Evolutionary conservation across 2,797 vertebrate species (phyloP).

Genomic region (Sus cebifrons): DNA sequence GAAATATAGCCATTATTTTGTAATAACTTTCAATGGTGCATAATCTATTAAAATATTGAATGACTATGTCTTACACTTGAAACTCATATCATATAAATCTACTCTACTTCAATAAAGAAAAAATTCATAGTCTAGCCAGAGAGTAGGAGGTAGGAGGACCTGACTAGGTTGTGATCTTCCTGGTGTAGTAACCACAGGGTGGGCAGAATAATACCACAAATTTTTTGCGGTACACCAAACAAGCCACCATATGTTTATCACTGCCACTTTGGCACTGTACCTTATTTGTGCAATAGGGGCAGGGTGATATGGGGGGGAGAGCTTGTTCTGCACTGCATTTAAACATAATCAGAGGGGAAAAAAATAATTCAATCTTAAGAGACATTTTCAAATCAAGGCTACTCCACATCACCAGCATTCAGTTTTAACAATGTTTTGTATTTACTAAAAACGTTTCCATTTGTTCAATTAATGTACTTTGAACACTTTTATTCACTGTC

Average conservation of each 20-base stretch:
- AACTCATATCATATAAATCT: background rate
- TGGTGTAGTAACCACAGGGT: background rate
- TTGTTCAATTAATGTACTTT: conserved; percentile 34
- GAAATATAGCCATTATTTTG: background rate
- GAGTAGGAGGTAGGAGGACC: background rate
- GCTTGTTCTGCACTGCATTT: background rate
- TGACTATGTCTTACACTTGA: background rate
- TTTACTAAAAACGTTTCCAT: background rate
- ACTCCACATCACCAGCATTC: background rate
- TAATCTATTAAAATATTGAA: background rate
- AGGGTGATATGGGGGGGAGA: background rate
- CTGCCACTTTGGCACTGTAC: background rate
- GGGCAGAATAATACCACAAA: background rate
- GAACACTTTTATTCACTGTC: conserved; percentile 22
- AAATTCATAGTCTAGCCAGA: background rate
- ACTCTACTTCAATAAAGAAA: background rate
- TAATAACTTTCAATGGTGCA: background rate
- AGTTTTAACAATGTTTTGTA: conserved; percentile 37
- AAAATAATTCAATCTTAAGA: conserved; percentile 25
- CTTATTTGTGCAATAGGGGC: background rate
- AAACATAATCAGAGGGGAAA: background rate
- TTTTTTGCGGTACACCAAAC: background rate
- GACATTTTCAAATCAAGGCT: conserved; percentile 2
- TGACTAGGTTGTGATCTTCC: background rate
- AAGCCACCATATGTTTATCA: background rate